phyloP scores from a whole-genome alignment of 2,797 vertebrate species.

The Tinamus major region DNA sequence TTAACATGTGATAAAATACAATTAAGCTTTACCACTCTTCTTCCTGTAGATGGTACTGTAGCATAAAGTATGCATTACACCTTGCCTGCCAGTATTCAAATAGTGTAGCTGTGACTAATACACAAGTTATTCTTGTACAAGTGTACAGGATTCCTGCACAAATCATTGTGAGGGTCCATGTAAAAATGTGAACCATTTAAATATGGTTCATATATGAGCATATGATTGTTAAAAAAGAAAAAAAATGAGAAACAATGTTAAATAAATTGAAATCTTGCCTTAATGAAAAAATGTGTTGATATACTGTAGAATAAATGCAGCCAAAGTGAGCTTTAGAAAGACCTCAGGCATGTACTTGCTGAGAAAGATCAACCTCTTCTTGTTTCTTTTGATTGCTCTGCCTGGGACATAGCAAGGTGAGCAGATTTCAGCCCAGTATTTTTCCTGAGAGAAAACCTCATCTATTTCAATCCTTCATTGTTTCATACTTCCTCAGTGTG shows the following conservation, averaged over 20 bases:
- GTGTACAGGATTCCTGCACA: background rate
- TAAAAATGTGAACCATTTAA: background rate
- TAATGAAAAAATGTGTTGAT: background rate
- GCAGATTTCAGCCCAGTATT: background rate
- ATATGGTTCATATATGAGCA: background rate
- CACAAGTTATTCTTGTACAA: background rate
- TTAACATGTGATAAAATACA: background rate
- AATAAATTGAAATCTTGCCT: accelerated
- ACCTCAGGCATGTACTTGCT: background rate
- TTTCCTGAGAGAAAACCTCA: background rate
- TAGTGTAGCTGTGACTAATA: accelerated
- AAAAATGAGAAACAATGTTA: background rate
- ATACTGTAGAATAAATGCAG: background rate
- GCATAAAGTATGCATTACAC: background rate
- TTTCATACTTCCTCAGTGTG: background rate
- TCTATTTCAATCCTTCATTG: background rate
- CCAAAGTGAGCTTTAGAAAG: background rate
- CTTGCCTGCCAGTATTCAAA: background rate
- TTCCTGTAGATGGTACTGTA: slow-evolving; percentile 58
- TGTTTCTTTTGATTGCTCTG: background rate
- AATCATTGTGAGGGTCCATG: background rate
- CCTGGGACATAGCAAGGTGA: background rate
- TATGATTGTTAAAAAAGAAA: background rate
- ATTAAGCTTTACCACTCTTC: background rate
- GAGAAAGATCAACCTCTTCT: background rate